Evolutionary conservation across 2,888 invertebrate genomes (phyloP), one percentile per base, ranked within the genome.

Genomic region (Altica lythri): DNA sequence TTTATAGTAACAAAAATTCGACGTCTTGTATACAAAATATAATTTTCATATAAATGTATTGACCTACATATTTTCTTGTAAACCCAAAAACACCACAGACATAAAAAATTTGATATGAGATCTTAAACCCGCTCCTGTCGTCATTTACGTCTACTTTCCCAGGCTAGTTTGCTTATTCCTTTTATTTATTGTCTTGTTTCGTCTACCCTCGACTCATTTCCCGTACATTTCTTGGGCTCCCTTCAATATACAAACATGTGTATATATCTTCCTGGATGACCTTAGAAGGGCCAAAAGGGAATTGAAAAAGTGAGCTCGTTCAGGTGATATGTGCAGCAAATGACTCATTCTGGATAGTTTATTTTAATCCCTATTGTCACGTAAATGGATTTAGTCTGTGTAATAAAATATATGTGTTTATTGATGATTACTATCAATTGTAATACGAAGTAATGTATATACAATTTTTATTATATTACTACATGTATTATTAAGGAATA

Each of bases 151-250:
- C 65, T 60, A 55, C 58, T 53, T 35, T 57, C 60, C 62, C 52
- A 57, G 44, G 61, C 67, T 66, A 67, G 66, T 69, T 68, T 69
- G 68, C 71, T 70, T 68, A 69, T 69, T 71, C 65, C 67, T 65
- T 70, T 72, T 72, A 72, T 72, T 72, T 72, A 72, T 72, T 65
- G 69, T 65, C 70, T 68, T 69, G 68, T 72, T 72, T 68, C 62
- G 63, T 55, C 61, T 65, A 65, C 64, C 63, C 61, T 60, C 56
- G 62, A 13, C 12, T 30, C 32, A 49, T 49, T 49, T 49, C 4
- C 40, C 9, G 22, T 22, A 40, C 30, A 30, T 18, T 38, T 30
- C 16, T 37, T 29, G 29, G 10, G 37, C 22, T 40, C 38, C 47
- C 47, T 49, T 19, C 40, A 30, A 49, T 49, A 49, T 49, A 49